Percentiles rank a stretch among this genome's conserved stretches.
phyloP scores from a whole-genome alignment of 2,888 invertebrate species.

The Lithophane semibrunnea region DNA sequence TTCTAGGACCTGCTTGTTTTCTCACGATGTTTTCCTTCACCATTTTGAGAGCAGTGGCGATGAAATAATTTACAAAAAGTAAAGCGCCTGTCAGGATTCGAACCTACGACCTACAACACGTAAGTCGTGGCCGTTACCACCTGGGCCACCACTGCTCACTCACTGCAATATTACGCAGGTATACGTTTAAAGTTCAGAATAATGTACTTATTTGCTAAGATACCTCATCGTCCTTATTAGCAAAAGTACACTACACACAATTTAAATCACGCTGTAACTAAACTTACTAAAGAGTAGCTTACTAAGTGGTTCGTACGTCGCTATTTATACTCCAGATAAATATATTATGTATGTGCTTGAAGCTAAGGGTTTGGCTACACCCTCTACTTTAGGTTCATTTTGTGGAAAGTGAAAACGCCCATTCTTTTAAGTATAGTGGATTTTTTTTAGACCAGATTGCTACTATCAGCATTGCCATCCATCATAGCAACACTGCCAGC shows the following conservation, averaged over 20 bases:
- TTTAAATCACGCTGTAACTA: constrained; percentile 29
- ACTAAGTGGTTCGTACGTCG: constrained; percentile 44
- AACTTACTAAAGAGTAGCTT: constrained; percentile 22
- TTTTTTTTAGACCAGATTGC: background rate
- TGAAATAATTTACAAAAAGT: no score
- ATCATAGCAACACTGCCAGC: no score
- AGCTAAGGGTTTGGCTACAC: constrained; percentile 23
- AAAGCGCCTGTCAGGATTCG: no score
- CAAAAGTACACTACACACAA: constrained; percentile 19
- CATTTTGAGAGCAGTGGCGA: no score
- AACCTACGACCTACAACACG: no score
- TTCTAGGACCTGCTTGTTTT: no score
- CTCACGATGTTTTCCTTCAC: no score
- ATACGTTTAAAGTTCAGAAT: no score
- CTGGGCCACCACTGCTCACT: no score
- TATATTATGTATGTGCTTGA: constrained; percentile 39
- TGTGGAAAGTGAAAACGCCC: background rate
- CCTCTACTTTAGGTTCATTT: background rate
- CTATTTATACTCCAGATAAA: constrained; percentile 41
- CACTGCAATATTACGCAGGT: no score
- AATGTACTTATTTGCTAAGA: background rate
- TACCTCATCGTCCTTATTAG: background rate
- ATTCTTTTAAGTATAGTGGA: background rate
- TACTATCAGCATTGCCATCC: no score
- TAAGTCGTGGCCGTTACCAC: no score